phyloP scores from a whole-genome alignment of 2,797 vertebrate species.

The Muraenolepis orangiensis region DNA sequence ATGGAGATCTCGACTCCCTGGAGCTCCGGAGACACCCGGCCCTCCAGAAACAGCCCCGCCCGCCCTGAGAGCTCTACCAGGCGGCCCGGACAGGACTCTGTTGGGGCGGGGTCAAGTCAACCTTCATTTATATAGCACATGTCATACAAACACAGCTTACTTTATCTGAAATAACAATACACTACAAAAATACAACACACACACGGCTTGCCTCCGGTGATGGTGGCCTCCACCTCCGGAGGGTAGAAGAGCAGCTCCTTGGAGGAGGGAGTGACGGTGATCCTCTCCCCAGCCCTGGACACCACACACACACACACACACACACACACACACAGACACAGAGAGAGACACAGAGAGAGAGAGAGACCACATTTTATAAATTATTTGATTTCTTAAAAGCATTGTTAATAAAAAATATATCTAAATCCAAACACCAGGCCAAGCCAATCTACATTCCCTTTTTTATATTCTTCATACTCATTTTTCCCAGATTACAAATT shows the following conservation, averaged over 20 bases:
- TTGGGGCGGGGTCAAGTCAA: too few species aligned
- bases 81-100: constrained; percentile 92
- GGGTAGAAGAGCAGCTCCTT: constrained; percentile 96
- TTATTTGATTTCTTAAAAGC: too few species aligned
- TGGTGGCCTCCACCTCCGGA: constrained; percentile 86
- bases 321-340: constrained; percentile 4
- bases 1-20: constrained; percentile 94
- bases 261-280: constrained; percentile 92
- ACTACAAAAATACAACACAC: too few species aligned
- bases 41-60: constrained; percentile 92
- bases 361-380: too few species aligned
- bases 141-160: too few species aligned
- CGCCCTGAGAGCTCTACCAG: constrained; percentile 90
- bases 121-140: too few species aligned
- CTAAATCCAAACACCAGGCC: background rate
- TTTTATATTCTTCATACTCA: too few species aligned
- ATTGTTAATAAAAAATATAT: too few species aligned
- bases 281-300: constrained; percentile 90
- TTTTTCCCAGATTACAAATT: background rate
- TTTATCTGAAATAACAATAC: too few species aligned
- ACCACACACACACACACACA: background rate
- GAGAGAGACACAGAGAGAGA: background rate
- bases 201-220: constrained; percentile 81
- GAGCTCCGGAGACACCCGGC: constrained; percentile 85
- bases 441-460: background rate